Percentiles rank a stretch among this genome's conserved stretches.
These are phyloP conservation scores for Forbesichthys papilliferus DNA, from an alignment of 2,113 vertebrate genomes.

Conservation along the genomic window DNA sequence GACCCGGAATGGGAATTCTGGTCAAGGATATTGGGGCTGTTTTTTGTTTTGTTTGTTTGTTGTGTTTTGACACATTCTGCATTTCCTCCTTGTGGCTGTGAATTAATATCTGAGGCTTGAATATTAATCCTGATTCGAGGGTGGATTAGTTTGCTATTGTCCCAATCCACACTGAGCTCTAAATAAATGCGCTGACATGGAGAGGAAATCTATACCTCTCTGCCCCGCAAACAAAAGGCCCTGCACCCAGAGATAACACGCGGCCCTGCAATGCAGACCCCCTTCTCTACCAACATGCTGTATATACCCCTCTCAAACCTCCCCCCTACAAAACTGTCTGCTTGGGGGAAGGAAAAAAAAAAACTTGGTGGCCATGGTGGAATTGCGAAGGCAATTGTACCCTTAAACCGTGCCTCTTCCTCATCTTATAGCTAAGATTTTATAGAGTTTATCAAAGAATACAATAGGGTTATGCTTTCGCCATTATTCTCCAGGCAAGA, in stretches of 20 bases:
- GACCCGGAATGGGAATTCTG: slow-evolving; percentile 58
- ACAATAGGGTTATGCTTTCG: slow-evolving; percentile 79
- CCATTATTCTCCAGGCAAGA: slow-evolving; percentile 80
- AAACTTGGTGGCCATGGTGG: slow-evolving; percentile 79
- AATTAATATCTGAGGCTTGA: slow-evolving; percentile 80
- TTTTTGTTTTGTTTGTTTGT: slow-evolving; percentile 60
- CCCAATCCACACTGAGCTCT: slow-evolving; percentile 70
- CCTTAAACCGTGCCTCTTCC: slow-evolving; percentile 75
- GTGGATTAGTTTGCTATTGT: slow-evolving; percentile 81
- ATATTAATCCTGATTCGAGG: slow-evolving; percentile 80
- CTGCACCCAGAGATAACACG: slow-evolving; percentile 78
- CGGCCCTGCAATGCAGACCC: slow-evolving; percentile 64
- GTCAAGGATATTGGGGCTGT: slow-evolving; percentile 61
- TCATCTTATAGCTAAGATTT: slow-evolving; percentile 75
- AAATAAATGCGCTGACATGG: slow-evolving; percentile 75
- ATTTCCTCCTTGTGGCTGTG: slow-evolving; percentile 72
- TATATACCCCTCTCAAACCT: slow-evolving; percentile 44
- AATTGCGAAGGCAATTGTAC: slow-evolving; percentile 79
- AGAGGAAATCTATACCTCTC: slow-evolving; percentile 76
- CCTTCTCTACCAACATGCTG: slow-evolving; percentile 53
- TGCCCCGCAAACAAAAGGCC: slow-evolving; percentile 75
- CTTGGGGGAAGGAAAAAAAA: slow-evolving; percentile 25
- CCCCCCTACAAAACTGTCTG: slow-evolving; percentile 22
- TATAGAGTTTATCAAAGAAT: slow-evolving; percentile 81
- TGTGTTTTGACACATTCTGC: slow-evolving; percentile 75